Evolutionary conservation across 2,888 invertebrate genomes (phyloP).

Genomic region (Dolichomitus sp.): DNA sequence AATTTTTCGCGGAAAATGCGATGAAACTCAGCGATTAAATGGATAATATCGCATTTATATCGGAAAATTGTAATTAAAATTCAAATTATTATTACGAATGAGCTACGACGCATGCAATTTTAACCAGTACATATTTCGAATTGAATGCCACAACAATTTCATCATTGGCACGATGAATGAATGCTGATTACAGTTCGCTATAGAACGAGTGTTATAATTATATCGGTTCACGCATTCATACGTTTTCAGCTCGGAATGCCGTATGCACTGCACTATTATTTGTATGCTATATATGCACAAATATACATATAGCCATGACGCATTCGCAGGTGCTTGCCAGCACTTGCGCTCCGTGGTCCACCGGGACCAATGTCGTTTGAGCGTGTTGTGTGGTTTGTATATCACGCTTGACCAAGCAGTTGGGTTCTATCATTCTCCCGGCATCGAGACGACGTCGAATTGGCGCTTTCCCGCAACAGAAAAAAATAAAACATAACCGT

Average conservation of each 20-base stretch:
- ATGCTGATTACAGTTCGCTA: constrained; percentile 53
- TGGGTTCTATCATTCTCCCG: constrained; percentile 4
- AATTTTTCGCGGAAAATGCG: background rate
- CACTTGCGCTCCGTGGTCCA: constrained; percentile 38
- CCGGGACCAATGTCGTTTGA: constrained; percentile 53
- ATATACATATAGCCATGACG: constrained; percentile 53
- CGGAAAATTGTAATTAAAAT: background rate
- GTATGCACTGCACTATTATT: background rate
- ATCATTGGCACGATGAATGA: constrained; percentile 45
- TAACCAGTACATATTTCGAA: background rate
- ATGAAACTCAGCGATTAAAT: background rate
- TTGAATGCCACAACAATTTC: constrained; percentile 23
- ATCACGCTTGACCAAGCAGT: constrained; percentile 19
- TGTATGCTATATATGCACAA: background rate
- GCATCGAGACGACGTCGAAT: constrained; percentile 4
- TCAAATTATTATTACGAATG: background rate
- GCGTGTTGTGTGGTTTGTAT: constrained; percentile 35
- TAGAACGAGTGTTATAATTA: constrained; percentile 35
- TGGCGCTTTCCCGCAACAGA: background rate
- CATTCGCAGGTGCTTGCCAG: constrained; percentile 42
- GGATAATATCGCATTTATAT: background rate
- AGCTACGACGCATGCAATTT: background rate
- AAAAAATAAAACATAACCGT: background rate
- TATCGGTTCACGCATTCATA: constrained; percentile 23
- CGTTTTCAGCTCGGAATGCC: constrained; percentile 22